Evolutionary conservation across 2,888 invertebrate species (phyloP).

Genomic region (Rhagium mordax): DNA sequence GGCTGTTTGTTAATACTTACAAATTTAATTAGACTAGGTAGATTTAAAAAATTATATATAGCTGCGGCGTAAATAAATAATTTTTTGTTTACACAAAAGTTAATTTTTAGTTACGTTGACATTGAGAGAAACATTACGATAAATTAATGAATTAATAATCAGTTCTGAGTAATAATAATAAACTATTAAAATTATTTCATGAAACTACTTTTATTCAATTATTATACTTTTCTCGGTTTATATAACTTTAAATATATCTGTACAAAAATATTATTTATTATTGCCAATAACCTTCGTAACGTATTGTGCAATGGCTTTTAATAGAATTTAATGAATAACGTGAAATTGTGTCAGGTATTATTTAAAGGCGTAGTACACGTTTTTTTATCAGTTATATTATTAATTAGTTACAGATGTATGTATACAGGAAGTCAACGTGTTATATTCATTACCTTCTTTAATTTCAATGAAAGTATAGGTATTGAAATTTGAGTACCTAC

Average conservation of each 20-base stretch:
- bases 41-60: no score
- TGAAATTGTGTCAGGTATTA: slow-evolving; percentile 18
- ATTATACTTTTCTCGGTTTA: not conserved
- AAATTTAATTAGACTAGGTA: no score
- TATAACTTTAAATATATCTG: not conserved
- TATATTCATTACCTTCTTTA: not conserved
- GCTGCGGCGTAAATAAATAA: no score
- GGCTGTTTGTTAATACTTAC: no score
- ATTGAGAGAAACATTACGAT: not conserved
- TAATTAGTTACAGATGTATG: not conserved
- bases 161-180: not conserved
- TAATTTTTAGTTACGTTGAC: not conserved
- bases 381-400: not conserved
- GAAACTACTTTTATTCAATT: not conserved
- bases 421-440: not conserved
- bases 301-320: slow-evolving; percentile 20
- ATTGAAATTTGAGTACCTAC: no score
- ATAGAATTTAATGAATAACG: slow-evolving; percentile 21
- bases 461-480: not conserved
- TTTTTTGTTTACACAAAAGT: no score
- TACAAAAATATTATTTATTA: not conserved
- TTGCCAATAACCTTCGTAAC: slow-evolving; percentile 17
- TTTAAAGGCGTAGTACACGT: not conserved
- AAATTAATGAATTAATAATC: not conserved
- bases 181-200: not conserved